Conservation (phyloP, 2,797 vertebrate genomes). For the Arremon aurantiirostris region DNA sequence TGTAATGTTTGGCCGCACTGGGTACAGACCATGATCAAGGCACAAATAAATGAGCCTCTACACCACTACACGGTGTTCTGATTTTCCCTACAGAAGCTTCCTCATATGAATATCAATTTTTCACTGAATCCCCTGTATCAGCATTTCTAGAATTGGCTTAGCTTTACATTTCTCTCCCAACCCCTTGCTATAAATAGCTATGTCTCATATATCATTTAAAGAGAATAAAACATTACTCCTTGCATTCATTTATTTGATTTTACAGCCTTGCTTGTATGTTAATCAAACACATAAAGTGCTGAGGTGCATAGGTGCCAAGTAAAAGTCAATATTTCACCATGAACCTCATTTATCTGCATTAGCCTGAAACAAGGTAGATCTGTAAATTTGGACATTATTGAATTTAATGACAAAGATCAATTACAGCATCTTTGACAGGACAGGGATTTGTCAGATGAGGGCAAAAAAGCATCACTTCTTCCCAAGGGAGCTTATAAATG, state of each 20-base stretch:
- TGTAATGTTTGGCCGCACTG: neutral
- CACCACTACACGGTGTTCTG: constrained; percentile 14
- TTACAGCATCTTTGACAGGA: constrained; percentile 53
- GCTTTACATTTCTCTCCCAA: constrained; percentile 41
- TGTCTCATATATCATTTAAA: constrained; percentile 63
- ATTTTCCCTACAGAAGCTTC: constrained; percentile 34
- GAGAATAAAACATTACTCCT: constrained; percentile 53
- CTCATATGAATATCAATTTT: neutral
- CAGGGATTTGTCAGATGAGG: constrained; percentile 22
- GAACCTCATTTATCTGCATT: constrained; percentile 73
- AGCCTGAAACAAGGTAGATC: constrained; percentile 66
- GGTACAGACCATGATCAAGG: neutral
- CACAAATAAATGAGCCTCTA: constrained; percentile 25
- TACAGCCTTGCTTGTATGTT: constrained; percentile 57
- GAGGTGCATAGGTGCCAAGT: constrained; percentile 61
- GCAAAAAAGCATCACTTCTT: neutral
- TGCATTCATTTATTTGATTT: constrained; percentile 58
- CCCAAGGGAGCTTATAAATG: constrained; percentile 34
- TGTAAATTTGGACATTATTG: constrained; percentile 65
- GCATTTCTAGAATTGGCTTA: constrained; percentile 40
- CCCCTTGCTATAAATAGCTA: constrained; percentile 5
- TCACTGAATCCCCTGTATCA: constrained; percentile 27
- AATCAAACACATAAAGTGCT: constrained; percentile 70
- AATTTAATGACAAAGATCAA: constrained; percentile 73
- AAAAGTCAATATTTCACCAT: constrained; percentile 70